Conservation (phyloP, 2,888 invertebrate species). For the Chymomyza amoena region DNA sequence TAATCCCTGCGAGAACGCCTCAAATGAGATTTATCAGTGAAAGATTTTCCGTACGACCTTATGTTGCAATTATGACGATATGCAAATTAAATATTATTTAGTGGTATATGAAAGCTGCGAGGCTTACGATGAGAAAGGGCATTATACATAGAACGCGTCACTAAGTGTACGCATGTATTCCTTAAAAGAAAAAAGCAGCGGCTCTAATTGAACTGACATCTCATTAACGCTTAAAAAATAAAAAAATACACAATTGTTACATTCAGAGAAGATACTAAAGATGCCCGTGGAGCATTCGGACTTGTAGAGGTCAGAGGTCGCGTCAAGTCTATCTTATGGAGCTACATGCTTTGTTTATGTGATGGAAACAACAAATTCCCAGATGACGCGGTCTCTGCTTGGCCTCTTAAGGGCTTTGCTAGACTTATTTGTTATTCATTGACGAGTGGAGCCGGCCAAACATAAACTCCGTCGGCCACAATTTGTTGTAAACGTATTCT, state of each 20-base stretch:
- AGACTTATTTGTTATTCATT: conserved; percentile 55
- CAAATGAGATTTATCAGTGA: conserved; percentile 1
- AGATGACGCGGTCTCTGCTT: conserved; percentile 16
- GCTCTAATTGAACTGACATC: conserved; percentile 25
- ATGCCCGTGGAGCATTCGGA: not conserved
- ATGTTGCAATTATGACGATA: conserved; percentile 6
- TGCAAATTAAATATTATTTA: not conserved
- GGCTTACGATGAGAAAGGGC: not conserved
- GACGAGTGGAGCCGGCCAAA: conserved; percentile 27
- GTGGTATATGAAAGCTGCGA: not conserved
- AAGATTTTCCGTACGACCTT: conserved; percentile 9
- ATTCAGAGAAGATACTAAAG: conserved; percentile 53
- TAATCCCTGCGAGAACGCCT: conserved; percentile 7
- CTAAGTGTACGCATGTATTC: too few species aligned
- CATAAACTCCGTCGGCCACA: conserved; percentile 6
- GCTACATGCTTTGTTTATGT: conserved; percentile 24
- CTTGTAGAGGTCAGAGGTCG: not conserved
- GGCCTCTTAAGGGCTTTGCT: conserved; percentile 1
- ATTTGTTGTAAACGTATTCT: conserved; percentile 14
- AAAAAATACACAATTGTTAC: conserved; percentile 53
- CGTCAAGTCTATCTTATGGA: conserved; percentile 35
- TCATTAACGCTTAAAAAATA: conserved; percentile 55
- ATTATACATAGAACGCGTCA: not conserved
- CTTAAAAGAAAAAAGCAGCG: not conserved
- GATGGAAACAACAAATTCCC: conserved; percentile 15